These are phyloP conservation scores for Parnassius glacialis DNA, from an alignment of 2,888 invertebrate species.

Conservation along the genomic window DNA sequence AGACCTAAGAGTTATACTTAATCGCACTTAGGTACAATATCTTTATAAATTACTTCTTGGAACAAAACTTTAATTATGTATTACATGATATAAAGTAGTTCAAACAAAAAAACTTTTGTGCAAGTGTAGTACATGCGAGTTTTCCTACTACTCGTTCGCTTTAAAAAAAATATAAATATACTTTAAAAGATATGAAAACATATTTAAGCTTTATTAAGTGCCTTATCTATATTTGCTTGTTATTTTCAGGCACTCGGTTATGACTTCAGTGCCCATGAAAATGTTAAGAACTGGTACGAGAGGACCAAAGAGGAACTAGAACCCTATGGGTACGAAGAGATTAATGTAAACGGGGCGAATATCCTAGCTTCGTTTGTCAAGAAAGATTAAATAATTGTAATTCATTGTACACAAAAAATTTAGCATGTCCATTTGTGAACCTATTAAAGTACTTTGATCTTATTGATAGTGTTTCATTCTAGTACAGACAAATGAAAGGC, in stretches of 20 bases:
- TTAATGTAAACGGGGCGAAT: conserved; percentile 81
- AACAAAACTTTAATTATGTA: too few relatives aligned
- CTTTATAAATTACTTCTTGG: too few relatives aligned
- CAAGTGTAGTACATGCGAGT: too few relatives aligned
- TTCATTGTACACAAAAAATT: conserved; percentile 22
- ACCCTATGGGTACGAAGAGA: conserved; percentile 85
- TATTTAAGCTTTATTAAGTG: too few relatives aligned
- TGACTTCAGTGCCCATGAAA: conserved; percentile 79
- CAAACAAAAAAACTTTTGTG: too few relatives aligned
- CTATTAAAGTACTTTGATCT: conserved; percentile 17
- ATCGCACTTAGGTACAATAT: too few relatives aligned
- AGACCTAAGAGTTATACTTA: too few relatives aligned
- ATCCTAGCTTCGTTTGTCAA: conserved; percentile 78
- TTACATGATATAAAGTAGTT: too few relatives aligned
- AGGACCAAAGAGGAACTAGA: conserved; percentile 83
- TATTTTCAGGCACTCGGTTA: conserved; percentile 74
- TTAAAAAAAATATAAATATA: too few relatives aligned
- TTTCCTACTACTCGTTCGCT: too few relatives aligned
- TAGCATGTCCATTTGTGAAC: conserved; percentile 2
- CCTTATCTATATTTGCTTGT: too few relatives aligned
- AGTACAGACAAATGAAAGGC: background rate
- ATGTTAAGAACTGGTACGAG: conserved; percentile 83
- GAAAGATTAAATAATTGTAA: conserved; percentile 44
- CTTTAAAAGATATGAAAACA: too few relatives aligned
- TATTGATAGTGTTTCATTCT: conserved; percentile 13